These are phyloP conservation scores for Cinclus mexicanus DNA, from an alignment of 2,113 vertebrate species.

Conservation along the genomic window DNA sequence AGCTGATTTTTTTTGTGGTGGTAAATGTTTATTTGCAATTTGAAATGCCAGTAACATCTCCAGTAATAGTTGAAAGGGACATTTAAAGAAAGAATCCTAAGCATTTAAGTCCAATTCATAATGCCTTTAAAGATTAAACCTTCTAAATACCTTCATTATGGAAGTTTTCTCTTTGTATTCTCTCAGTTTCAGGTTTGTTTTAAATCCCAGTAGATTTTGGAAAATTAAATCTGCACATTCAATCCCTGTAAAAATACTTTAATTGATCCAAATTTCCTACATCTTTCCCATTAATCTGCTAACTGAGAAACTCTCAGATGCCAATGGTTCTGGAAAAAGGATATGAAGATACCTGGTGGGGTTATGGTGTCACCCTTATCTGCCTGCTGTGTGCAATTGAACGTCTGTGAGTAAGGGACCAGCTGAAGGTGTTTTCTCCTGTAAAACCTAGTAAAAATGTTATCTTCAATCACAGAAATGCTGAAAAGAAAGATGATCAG, in stretches of 20 bases:
- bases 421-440: background rate
- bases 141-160: background rate
- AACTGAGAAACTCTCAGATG: background rate
- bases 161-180: background rate
- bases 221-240: background rate
- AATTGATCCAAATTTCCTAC: background rate
- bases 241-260: background rate
- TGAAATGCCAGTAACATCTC: background rate
- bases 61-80: background rate
- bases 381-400: rapidly evolving
- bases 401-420: background rate
- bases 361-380: background rate
- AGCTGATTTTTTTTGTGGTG: background rate
- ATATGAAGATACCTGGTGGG: background rate
- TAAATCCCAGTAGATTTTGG: background rate
- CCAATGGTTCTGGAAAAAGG: background rate
- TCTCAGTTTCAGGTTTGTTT: background rate
- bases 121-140: background rate
- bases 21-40: background rate
- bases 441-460: background rate
- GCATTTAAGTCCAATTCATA: background rate
- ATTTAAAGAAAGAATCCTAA: background rate
- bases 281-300: background rate
- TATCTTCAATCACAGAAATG: background rate
- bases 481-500: background rate